Base-by-base conservation (phyloP, 2,888 invertebrate species). In the Drosophila neutralis region DNA sequence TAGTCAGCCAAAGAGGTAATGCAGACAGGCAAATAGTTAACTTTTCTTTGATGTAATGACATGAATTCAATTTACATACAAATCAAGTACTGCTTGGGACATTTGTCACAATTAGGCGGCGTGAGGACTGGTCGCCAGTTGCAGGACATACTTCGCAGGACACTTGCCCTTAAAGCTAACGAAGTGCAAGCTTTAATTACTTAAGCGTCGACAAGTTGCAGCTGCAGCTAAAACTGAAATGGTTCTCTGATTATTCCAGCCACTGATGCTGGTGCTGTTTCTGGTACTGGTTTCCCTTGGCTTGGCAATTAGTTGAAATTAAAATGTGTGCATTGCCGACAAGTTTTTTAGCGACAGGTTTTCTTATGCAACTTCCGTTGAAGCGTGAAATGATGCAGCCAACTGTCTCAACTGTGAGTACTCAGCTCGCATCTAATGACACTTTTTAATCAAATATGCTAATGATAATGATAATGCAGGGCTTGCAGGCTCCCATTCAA, bases 381-480 rank as follows among this genome's bases (percentile, higher is more conserved):
- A 79, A 81, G 83, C 82, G 75, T 87, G 73, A 87, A 85, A 73
- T 75, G 74, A 69, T 51, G 83, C 81, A 71, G 82, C 51, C 67
- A 73, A 69, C 69, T 68, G 68, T 24, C 40, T 38, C 27, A 38
- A 56, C 52, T 57, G 38, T 49, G 45, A 42, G 53, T 51, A 53
- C 38, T 42, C 51, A 35, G 53, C 52, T 65, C 51, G 27, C 48
- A 69, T 82, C 88, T 86, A 86, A 89, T 87, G 90, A 85, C 82
- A 83, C 79, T 91, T 85, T 90, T 90, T 90, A 89, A 90, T 90
- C 89, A 90, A 91, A 89, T 89, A 89, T 91, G 90, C 87, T 91
- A 90, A 91, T 89, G 87, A 82, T 91, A 89, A 90, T 91, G 87
- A 82, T 80, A 83, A 89, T 82, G 73, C 68, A 48, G 71, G 77